Evolutionary conservation across 2,888 invertebrate genomes (phyloP).

Genomic region (Eupithecia tripunctaria): DNA sequence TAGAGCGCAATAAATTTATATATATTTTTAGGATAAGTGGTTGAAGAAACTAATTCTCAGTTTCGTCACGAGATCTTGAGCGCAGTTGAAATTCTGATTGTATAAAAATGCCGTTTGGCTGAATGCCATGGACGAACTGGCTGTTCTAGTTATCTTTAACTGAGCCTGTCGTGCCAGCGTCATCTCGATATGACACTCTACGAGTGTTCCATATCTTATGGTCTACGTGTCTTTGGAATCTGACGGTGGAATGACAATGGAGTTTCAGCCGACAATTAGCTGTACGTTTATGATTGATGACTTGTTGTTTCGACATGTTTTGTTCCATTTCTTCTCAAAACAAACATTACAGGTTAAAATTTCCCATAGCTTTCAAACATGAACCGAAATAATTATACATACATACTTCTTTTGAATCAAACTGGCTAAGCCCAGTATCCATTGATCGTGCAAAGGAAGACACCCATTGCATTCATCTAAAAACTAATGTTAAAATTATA

Average conservation of each 20-base stretch:
- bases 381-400: too few relatives aligned
- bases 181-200: constrained; percentile 1
- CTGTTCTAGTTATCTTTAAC: constrained; percentile 27
- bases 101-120: constrained; percentile 39
- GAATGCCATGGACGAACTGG: constrained; percentile 28
- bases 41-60: constrained; percentile 29
- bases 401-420: too few relatives aligned
- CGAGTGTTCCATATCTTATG: background rate
- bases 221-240: background rate
- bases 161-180: background rate
- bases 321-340: too few relatives aligned
- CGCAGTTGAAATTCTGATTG: constrained; percentile 36
- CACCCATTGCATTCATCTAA: background rate
- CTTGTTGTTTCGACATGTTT: too few relatives aligned
- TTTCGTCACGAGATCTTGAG: constrained; percentile 37
- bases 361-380: too few relatives aligned
- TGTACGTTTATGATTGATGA: too few relatives aligned
- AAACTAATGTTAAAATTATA: background rate
- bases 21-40: background rate
- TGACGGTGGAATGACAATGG: background rate
- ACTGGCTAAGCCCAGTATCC: background rate
- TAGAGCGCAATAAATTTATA: constrained; percentile 41
- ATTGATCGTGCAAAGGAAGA: background rate
- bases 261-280: too few relatives aligned
- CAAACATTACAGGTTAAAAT: too few relatives aligned